Evolutionary conservation across 2,888 invertebrate genomes (phyloP).

Genomic region (Leucoptera coffeella): DNA sequence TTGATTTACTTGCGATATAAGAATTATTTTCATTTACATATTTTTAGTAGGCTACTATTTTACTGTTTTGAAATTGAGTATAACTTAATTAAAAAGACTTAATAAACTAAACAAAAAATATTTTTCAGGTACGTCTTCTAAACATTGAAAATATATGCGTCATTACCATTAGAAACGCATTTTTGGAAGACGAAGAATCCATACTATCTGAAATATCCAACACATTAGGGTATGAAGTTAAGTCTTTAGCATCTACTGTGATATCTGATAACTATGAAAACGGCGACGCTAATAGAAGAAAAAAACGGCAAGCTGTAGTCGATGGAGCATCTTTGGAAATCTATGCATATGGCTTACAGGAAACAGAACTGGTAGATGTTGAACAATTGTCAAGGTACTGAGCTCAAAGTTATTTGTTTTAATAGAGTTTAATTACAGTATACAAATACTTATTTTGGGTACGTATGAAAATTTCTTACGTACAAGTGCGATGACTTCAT

Average conservation of each 20-base stretch:
- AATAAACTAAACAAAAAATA: too few relatives aligned
- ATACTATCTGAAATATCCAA: conserved; percentile 19
- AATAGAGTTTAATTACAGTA: too few relatives aligned
- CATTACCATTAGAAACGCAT: conserved; percentile 24
- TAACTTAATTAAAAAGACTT: not conserved
- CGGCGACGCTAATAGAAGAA: conserved; percentile 9
- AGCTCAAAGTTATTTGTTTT: not conserved
- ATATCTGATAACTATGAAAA: conserved; percentile 14
- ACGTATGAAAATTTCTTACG: too few relatives aligned
- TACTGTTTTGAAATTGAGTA: not conserved
- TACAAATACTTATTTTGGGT: too few relatives aligned
- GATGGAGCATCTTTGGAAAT: conserved; percentile 20
- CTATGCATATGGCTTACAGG: conserved; percentile 26
- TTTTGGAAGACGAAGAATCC: conserved; percentile 25
- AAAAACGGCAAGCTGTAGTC: conserved; percentile 10
- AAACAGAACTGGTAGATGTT: conserved; percentile 22
- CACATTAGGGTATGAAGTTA: conserved; percentile 29
- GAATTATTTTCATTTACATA: too few relatives aligned
- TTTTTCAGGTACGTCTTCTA: conserved; percentile 37
- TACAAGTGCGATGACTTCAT: too few relatives aligned
- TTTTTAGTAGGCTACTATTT: too few relatives aligned
- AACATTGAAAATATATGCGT: conserved; percentile 29
- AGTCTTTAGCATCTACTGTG: conserved; percentile 26
- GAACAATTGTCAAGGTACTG: conserved; percentile 20
- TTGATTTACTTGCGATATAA: too few relatives aligned